These are phyloP conservation scores for Pampus argenteus DNA, from an alignment of 2,797 vertebrate genomes.

Conservation along the genomic window DNA sequence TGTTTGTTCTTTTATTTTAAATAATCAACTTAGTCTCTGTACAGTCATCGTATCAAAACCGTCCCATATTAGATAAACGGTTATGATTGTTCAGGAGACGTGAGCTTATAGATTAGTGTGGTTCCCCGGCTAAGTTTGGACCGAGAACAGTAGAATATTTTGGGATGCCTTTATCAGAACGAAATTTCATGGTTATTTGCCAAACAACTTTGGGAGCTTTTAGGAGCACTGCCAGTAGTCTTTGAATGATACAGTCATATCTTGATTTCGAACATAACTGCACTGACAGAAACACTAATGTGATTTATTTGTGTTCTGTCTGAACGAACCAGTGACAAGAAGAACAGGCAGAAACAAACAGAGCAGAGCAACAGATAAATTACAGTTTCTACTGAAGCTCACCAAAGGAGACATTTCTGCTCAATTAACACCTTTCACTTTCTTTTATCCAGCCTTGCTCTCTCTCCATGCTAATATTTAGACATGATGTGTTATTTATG, in stretches of 20 bases:
- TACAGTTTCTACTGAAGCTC: slow-evolving; percentile 33
- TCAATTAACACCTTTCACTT: slow-evolving; percentile 59
- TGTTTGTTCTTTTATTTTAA: no score
- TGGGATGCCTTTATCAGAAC: slow-evolving; percentile 11
- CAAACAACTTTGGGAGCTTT: slow-evolving; percentile 28
- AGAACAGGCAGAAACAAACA: slow-evolving; percentile 34
- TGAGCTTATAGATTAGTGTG: no score
- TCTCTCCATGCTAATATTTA: slow-evolving; percentile 55
- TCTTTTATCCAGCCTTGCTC: slow-evolving; percentile 23
- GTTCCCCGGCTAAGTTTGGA: no score
- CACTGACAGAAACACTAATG: slow-evolving; percentile 70
- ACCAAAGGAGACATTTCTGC: slow-evolving; percentile 42
- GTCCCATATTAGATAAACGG: no score
- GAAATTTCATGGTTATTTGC: slow-evolving; percentile 35
- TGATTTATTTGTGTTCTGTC: slow-evolving; percentile 71
- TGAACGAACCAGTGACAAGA: slow-evolving; percentile 56
- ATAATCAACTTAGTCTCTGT: no score
- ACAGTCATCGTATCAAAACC: no score
- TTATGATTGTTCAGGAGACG: no score
- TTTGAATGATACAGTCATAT: slow-evolving; percentile 34
- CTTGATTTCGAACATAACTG: slow-evolving; percentile 50
- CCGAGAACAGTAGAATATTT: slow-evolving; percentile 13
- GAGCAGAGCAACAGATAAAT: slow-evolving; percentile 39
- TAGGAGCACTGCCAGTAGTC: slow-evolving; percentile 4
- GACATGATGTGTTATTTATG: slow-evolving; percentile 61